These are phyloP conservation scores for Pseudomyrmex concolor DNA, from an alignment of 1,140 invertebrate species.

Conservation along the genomic window DNA sequence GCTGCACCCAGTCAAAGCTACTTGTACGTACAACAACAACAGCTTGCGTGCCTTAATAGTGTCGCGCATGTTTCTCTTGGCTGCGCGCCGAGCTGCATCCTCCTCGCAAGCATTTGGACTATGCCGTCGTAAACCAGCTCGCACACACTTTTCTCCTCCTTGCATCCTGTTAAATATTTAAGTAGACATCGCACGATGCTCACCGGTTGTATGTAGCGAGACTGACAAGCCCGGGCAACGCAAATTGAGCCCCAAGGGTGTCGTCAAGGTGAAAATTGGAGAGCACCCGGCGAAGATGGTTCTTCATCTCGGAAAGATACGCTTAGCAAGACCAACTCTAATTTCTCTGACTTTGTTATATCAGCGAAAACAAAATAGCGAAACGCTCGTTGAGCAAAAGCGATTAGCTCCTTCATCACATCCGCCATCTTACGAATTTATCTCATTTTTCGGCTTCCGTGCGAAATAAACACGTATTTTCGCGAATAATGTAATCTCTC, in stretches of 20 bases:
- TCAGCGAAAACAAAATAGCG: constrained; percentile 48
- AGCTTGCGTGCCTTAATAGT: not conserved
- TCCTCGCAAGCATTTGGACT: not conserved
- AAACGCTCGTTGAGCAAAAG: constrained; percentile 3
- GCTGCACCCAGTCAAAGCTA: not conserved
- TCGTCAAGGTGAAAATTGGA: constrained; percentile 71
- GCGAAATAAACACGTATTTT: not conserved
- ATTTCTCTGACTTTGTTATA: constrained; percentile 62
- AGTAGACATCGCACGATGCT: constrained; percentile 33
- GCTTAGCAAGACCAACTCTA: constrained; percentile 62
- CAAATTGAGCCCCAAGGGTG: constrained; percentile 70
- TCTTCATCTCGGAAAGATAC: constrained; percentile 61
- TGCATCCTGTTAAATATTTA: constrained; percentile 67
- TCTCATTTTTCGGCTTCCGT: too few species aligned
- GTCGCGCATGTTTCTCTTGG: not conserved
- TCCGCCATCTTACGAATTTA: not conserved
- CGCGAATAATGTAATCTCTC: constrained; percentile 29
- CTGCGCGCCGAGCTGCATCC: not conserved
- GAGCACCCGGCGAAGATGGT: constrained; percentile 63
- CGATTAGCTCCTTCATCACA: constrained; percentile 61
- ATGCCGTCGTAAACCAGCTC: not conserved
- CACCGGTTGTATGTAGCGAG: constrained; percentile 36
- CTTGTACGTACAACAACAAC: not conserved
- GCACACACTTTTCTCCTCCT: not conserved
- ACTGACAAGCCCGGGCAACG: constrained; percentile 51